A percentile compares a stretch with the other conserved stretches of the same genome.
Evolutionary conservation across 2,888 invertebrate species (phyloP).

Genomic region (Brachyopa scutellaris): DNA sequence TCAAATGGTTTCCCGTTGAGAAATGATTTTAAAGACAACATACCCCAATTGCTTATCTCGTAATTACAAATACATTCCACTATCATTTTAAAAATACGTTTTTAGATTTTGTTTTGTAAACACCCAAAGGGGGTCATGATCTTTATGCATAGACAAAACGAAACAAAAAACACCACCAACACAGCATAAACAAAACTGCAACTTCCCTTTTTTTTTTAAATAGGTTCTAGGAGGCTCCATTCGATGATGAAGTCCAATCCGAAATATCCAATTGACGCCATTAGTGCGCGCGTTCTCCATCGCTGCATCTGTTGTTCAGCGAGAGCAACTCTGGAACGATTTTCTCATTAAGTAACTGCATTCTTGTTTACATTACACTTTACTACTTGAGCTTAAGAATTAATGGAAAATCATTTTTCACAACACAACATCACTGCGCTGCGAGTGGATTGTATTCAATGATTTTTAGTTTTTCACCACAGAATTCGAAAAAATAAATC

Average conservation of each 20-base stretch:
- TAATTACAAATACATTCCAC: slow-evolving; percentile 37
- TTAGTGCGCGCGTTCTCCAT: slow-evolving; percentile 19
- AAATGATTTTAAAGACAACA: slow-evolving; percentile 33
- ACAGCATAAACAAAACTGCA: slow-evolving; percentile 11
- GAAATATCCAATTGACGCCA: slow-evolving; percentile 51
- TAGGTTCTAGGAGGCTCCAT: too few species aligned
- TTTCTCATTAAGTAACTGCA: slow-evolving; percentile 25
- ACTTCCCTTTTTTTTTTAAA: not conserved
- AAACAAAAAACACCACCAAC: not conserved
- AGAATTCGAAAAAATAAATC: not conserved
- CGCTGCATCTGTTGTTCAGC: slow-evolving; percentile 34
- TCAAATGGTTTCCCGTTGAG: slow-evolving; percentile 11
- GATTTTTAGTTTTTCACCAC: not conserved
- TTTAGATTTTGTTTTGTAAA: slow-evolving; percentile 48
- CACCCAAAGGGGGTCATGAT: slow-evolving; percentile 32
- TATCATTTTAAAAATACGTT: slow-evolving; percentile 38
- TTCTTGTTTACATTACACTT: slow-evolving; percentile 36
- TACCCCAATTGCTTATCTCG: not conserved
- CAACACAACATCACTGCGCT: slow-evolving; percentile 8
- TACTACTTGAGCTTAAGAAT: slow-evolving; percentile 10
- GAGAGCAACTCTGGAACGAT: slow-evolving; percentile 1
- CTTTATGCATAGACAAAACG: not conserved
- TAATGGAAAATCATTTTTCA: slow-evolving; percentile 35
- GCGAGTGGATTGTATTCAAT: slow-evolving; percentile 6
- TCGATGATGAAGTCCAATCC: too few species aligned